Evolutionary conservation across 1,140 invertebrate species (phyloP), one percentile per base, ranked within the genome.

Genomic region (Lycorma delicatula): DNA sequence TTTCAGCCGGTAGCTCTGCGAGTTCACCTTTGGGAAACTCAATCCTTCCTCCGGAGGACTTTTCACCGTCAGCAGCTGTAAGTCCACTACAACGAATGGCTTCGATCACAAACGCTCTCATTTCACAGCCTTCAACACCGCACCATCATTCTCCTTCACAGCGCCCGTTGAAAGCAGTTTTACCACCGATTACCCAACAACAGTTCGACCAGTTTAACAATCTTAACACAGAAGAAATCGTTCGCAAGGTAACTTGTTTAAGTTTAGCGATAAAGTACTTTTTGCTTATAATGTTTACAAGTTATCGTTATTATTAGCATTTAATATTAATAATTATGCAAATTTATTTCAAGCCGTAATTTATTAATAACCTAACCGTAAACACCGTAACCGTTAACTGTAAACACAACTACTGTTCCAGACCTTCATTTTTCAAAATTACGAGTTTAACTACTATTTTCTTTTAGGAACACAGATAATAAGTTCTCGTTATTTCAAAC

Each of bases 141-240:
- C 86, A 89, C 64, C 87, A 90, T 66, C 87, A 90, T 66, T 79
- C 85, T 50, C 80, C 84, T 6, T 83, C 83, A 36, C 89, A 92
- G 66, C 78, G 93, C 59, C 93, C 94, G 12, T 80, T 96, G 56
- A 95, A 95, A 75, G 93, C 94, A 9, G 93, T 98, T 13, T 80
- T 98, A 64, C 93, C 94, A 20, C 96, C 96, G 0, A 98, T 99
- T 58, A 98, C 95, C 0, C 96, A 98, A 70, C 95, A 98, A 68
- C 94, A 99, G 70, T 98, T 99, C 73, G 96, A 99, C 74, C 85
- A 93, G 71, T 99, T 97, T 77, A 93, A 96, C 69, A 95, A 95
- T 72, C 81, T 99, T 44, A 97, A 98, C 70, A 99, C 97, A 0
- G 96, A 99, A 76, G 94, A 98, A 61, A 93, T 99, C 61, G 97